Evolutionary conservation across 1,140 invertebrate species (phyloP).

Genomic region (Drosophila equinoxialis): DNA sequence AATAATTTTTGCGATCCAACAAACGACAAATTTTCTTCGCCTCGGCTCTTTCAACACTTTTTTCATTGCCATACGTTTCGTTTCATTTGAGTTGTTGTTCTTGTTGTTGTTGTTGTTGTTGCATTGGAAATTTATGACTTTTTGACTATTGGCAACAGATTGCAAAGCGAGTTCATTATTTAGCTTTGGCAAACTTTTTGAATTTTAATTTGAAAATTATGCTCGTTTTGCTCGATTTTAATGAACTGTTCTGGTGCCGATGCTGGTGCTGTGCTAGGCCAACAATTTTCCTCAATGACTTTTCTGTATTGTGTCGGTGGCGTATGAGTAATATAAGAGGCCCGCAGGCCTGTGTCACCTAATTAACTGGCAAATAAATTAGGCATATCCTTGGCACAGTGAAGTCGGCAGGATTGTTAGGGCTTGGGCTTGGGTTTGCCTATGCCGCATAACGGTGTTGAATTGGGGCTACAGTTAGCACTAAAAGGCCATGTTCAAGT

Average conservation of each 20-base stretch:
- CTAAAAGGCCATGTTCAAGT: no score
- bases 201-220: conserved; percentile 81
- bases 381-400: conserved; percentile 17
- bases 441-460: no score
- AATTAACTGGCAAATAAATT: conserved; percentile 62
- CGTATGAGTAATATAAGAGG: conserved; percentile 50
- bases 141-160: conserved; percentile 82
- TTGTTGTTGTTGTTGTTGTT: conserved; percentile 63
- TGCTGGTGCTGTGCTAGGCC: conserved; percentile 21
- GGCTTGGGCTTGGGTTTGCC: no score
- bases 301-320: conserved; percentile 43
- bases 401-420: no score
- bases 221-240: conserved; percentile 58
- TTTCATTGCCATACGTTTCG: conserved; percentile 51
- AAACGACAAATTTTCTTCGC: conserved; percentile 60
- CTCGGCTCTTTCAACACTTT: conserved; percentile 61
- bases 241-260: conserved; percentile 40
- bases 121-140: conserved; percentile 79
- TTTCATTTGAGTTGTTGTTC: conserved; percentile 18
- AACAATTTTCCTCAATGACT: conserved; percentile 50
- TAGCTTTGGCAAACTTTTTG: conserved; percentile 73
- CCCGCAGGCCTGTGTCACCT: conserved; percentile 29
- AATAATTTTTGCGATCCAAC: conserved; percentile 54
- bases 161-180: conserved; percentile 72
- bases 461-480: no score